phyloP scores from a whole-genome alignment of 2,888 invertebrate genomes.

The Lithophane socia region DNA sequence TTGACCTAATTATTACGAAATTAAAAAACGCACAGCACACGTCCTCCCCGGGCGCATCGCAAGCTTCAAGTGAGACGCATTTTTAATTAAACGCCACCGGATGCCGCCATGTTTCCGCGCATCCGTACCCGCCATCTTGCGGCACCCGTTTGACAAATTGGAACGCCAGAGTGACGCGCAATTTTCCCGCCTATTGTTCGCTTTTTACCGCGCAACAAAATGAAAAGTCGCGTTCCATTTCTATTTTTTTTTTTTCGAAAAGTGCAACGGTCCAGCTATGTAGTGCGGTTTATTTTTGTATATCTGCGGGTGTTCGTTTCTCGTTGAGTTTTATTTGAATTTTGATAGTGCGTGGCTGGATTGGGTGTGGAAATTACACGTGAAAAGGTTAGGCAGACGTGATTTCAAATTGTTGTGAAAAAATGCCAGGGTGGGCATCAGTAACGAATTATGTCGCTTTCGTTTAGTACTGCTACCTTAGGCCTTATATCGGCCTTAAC shows the following conservation, averaged over 20 bases:
- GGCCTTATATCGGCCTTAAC: too few species aligned
- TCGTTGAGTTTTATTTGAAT: conserved; percentile 82
- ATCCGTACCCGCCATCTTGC: conserved; percentile 88
- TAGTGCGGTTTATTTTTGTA: conserved; percentile 75
- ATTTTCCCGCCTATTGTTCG: conserved; percentile 90
- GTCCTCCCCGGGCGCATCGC: conserved; percentile 74
- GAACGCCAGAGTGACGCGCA: conserved; percentile 90
- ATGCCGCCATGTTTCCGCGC: conserved; percentile 85
- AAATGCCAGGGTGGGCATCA: background rate
- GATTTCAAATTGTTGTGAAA: conserved; percentile 19
- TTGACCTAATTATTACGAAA: conserved; percentile 68
- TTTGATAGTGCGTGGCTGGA: conserved; percentile 71
- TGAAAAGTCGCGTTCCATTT: conserved; percentile 88
- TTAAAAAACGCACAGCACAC: conserved; percentile 70
- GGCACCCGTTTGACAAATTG: conserved; percentile 90
- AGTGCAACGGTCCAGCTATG: conserved; percentile 79
- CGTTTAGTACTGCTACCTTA: background rate
- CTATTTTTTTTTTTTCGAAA: conserved; percentile 80
- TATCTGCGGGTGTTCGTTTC: conserved; percentile 80
- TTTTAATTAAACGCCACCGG: conserved; percentile 89
- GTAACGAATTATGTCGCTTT: background rate
- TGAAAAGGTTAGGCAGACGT: conserved; percentile 45
- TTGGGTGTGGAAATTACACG: conserved; percentile 56
- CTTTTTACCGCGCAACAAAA: conserved; percentile 88
- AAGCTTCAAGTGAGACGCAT: conserved; percentile 86